These are phyloP conservation scores for Drosophila baimaii DNA, from an alignment of 1,140 invertebrate genomes.

Conservation along the genomic window DNA sequence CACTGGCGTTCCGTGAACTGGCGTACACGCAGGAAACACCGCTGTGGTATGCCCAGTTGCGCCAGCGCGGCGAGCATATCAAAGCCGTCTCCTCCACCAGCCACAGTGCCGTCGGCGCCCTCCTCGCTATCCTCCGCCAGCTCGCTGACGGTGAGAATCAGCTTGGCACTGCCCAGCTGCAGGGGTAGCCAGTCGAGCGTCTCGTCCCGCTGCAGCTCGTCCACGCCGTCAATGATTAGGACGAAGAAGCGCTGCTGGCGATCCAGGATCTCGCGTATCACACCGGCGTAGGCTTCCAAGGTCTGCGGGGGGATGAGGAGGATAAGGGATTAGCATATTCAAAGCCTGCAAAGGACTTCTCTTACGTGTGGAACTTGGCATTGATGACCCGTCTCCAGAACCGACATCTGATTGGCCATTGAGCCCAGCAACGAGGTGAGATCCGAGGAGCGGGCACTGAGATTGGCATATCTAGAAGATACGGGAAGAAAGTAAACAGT, in stretches of 20 bases:
- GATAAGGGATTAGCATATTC: neutral
- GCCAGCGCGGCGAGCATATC: conserved; percentile 71
- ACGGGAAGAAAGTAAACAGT: too few relatives aligned
- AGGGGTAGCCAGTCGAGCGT: conserved; percentile 89
- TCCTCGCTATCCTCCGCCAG: conserved; percentile 38
- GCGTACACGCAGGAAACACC: conserved; percentile 77
- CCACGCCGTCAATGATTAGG: conserved; percentile 90
- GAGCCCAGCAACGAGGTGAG: conserved; percentile 77
- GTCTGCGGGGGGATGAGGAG: conserved; percentile 44
- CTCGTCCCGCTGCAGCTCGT: conserved; percentile 86
- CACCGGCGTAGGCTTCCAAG: conserved; percentile 53
- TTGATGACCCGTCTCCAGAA: conserved; percentile 70
- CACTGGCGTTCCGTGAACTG: conserved; percentile 82
- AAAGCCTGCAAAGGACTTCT: neutral
- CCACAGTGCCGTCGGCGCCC: conserved; percentile 12
- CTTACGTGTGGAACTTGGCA: conserved; percentile 78
- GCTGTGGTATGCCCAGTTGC: conserved; percentile 74
- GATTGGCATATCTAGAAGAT: conserved; percentile 70
- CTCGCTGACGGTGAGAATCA: conserved; percentile 88
- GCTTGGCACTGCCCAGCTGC: conserved; percentile 88
- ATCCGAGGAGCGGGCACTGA: conserved; percentile 78
- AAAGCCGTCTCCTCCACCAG: conserved; percentile 46
- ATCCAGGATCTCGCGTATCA: conserved; percentile 64
- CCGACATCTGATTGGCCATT: conserved; percentile 82
- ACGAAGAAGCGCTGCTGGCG: conserved; percentile 85